These are phyloP conservation scores for Tiphia femorata DNA, from an alignment of 2,888 invertebrate species.

Conservation along the genomic window DNA sequence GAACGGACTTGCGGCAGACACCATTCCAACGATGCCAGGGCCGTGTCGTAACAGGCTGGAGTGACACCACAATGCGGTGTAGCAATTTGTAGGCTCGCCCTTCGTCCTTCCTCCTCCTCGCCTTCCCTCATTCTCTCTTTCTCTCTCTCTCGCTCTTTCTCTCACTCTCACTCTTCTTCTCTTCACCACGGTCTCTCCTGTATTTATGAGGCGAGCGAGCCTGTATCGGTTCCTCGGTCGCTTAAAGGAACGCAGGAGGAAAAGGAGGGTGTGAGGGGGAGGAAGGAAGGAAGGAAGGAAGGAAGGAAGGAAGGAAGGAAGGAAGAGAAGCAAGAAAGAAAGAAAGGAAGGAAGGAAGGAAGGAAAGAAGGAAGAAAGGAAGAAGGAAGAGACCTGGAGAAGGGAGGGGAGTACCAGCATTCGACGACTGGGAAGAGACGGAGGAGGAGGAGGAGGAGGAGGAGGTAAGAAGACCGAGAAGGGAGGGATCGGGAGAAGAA, in stretches of 20 bases:
- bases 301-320: background rate
- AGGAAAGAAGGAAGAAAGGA: background rate
- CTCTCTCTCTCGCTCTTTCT: conserved; percentile 25
- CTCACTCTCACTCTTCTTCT: conserved; percentile 14
- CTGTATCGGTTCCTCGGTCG: conserved; percentile 34
- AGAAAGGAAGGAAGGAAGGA: conserved; percentile 4
- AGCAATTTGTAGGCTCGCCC: conserved; percentile 69
- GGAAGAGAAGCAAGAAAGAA: background rate
- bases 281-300: background rate
- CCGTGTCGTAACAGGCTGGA: conserved; percentile 66
- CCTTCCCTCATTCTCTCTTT: conserved; percentile 24
- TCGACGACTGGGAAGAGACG: too few species aligned
- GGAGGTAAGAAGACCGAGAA: conserved; percentile 23
- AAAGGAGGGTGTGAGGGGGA: background rate
- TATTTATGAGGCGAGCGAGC: conserved; percentile 57
- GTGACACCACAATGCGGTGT: conserved; percentile 70
- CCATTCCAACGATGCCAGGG: conserved; percentile 68
- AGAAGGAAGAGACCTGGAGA: background rate
- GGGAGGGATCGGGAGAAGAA: conserved; percentile 19
- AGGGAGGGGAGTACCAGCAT: background rate
- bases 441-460: conserved; percentile 11
- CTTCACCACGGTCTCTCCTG: conserved; percentile 26
- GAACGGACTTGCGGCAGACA: conserved; percentile 52
- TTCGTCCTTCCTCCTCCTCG: conserved; percentile 45
- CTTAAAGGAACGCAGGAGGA: conserved; percentile 19